Evolutionary conservation across 2,888 invertebrate species (phyloP), one percentile per base, ranked within the genome.

Genomic region (Ceramica pisi): DNA sequence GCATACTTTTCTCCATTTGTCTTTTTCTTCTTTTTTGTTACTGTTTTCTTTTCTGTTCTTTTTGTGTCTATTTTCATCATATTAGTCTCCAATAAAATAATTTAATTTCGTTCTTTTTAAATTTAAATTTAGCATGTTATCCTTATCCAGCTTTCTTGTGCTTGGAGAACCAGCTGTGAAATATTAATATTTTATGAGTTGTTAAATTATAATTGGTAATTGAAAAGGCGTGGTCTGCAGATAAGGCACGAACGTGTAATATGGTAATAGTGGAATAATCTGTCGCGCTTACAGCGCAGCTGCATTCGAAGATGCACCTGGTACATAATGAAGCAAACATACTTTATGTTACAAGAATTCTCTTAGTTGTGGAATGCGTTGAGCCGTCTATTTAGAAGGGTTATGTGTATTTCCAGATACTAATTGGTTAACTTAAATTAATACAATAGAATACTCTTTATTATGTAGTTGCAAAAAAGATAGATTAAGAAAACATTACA

Each of bases 181-280:
- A 55, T 41, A 66, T 46, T 53, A 62, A 62, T 59, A 62, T 62
- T 65, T 19, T 53, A 53, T 78, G 10, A 46, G 14, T 60, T 12
- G 55, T 2, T 50, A 16, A 9, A 64, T 79, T 64, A 48, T 53
- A 55, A 65, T 53, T 64, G 21, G 26, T 67, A 75, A 70, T 59
- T 53, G 23, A 46, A 64, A 23, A 44, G 46, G 51, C 63, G 59
- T 56, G 60, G 59, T 35, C 7, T 53, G 14, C 23, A 46, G 70
- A 75, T 70, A 70, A 67, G 61, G 61, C 67, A 75, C 57, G 70
- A 46, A 67, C 60, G 44, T 56, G 55, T 65, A 51, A 26, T 73
- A 65, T 53, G 50, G 16, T 55, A 66, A 50, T 64, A 21, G 21
- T 51, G n/a, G 50, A 50, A 67, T 55, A 62, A 80, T 67, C 23